Base-by-base conservation (phyloP, 1,140 invertebrate genomes). In the Bathynomus jamesi region DNA sequence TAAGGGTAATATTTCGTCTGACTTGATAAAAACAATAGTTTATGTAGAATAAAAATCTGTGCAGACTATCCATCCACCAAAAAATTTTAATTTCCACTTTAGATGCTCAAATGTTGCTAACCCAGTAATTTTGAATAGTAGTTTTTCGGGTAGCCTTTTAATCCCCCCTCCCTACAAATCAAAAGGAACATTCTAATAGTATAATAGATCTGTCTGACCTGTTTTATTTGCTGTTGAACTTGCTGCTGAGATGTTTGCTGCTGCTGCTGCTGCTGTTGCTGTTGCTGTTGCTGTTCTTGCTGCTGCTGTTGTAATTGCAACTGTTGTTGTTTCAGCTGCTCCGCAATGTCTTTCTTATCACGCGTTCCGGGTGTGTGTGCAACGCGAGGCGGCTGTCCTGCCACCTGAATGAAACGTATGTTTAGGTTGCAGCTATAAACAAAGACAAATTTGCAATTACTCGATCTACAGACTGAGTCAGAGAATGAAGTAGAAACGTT, bases 341-440 rank as follows among this genome's bases (percentile, higher is more conserved):
- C 61, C 2, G 24, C 28, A 17, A 28, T 17, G 2, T 64, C 67
- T 5, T 31, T 27, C 8, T 61, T 61, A 61, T 72, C 71, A 17
- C 71, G 53, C n/a, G 64, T 69, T 29, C 71, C 71, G n/a, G 65
- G 65, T 0, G 71, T 72, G 21, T 46, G 46, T 3, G 65, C 32
- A 21, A 72, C 64, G 11, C 71, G 67, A 8, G 64, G n/a, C 28
- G 71, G 64, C 64, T 72, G 71, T 8, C 71, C 71, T 21, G 63
- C 71, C 62, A 61, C 65, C 71, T 72, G n/a, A n/a, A n/a, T n/a
- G n/a, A n/a, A n/a, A n/a, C n/a, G n/a, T n/a, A n/a, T n/a, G n/a
- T n/a, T n/a, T n/a, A n/a, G n/a, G n/a, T n/a, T n/a, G n/a, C n/a
- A n/a, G n/a, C n/a, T n/a, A n/a, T n/a, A n/a, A n/a, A n/a, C n/a